Evolutionary conservation across 2,797 vertebrate species (phyloP).

Genomic region (Alosa sapidissima): DNA sequence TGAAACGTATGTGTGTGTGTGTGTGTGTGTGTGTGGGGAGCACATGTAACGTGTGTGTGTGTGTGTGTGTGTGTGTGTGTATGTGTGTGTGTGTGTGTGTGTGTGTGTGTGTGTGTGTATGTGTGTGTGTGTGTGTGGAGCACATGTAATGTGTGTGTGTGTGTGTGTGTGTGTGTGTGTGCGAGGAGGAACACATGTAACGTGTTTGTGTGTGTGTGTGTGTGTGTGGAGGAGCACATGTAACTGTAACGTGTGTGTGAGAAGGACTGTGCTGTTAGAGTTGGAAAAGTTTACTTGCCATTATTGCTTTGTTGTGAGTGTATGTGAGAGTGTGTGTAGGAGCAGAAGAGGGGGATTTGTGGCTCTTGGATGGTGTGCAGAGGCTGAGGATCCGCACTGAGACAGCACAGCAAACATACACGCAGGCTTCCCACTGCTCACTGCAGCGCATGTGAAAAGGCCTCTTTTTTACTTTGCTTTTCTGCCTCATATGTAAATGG

Average conservation of each 20-base stretch:
- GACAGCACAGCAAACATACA: background rate
- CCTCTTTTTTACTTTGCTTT: slow-evolving; percentile 29
- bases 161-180: background rate
- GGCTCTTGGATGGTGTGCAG: background rate
- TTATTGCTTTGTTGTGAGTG: background rate
- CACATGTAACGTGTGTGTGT: too few species aligned
- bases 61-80: too few species aligned
- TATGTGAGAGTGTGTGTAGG: background rate
- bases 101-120: background rate
- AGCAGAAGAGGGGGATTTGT: background rate
- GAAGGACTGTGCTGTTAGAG: too few species aligned
- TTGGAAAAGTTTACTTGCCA: too few species aligned
- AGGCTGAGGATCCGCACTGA: background rate
- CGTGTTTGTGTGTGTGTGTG: background rate
- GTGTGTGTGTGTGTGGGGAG: too few species aligned
- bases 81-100: too few species aligned
- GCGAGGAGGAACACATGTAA: too few species aligned
- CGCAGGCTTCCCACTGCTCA: slow-evolving; percentile 12
- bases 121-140: background rate
- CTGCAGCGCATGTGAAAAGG: slow-evolving; percentile 4
- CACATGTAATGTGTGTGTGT: background rate
- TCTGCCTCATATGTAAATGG: slow-evolving; percentile 36
- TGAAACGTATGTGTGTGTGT: too few species aligned
- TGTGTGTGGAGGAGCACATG: background rate
- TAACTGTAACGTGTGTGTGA: too few species aligned